Percentiles rank a stretch among this genome's conserved stretches.
Conservation (phyloP, 1,140 invertebrate species). For the Philotrypesis tridentata region DNA sequence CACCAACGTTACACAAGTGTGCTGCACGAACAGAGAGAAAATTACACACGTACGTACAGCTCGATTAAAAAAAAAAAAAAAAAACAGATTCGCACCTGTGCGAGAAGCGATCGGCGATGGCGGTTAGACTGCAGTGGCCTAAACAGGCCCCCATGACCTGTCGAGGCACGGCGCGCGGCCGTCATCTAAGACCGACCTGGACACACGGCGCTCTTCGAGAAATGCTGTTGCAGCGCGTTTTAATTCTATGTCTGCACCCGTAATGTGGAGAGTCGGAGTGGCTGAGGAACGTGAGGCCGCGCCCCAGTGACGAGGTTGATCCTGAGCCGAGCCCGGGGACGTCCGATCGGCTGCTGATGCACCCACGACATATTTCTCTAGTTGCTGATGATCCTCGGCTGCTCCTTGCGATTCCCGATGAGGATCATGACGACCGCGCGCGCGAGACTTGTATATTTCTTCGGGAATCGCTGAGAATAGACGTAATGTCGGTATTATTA, state of each 20-base stretch:
- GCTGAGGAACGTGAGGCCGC: not conserved
- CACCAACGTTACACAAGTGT: not conserved
- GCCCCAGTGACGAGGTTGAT: not conserved
- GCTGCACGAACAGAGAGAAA: too few relatives aligned
- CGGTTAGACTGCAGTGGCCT: slow-evolving; percentile 69
- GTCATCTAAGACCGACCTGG: slow-evolving; percentile 33
- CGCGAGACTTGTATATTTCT: not conserved
- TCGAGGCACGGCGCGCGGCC: slow-evolving; percentile 46
- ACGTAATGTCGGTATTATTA: not conserved
- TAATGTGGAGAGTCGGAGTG: not conserved
- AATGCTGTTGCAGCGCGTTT: not conserved
- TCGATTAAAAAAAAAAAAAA: not conserved
- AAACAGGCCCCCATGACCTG: slow-evolving; percentile 75
- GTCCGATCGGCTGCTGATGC: not conserved
- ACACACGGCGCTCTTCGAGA: not conserved
- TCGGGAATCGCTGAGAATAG: not conserved
- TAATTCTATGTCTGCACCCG: not conserved
- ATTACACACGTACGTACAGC: too few relatives aligned
- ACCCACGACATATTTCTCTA: not conserved
- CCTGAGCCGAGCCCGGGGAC: not conserved
- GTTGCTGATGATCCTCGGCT: not conserved
- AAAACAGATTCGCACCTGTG: slow-evolving; percentile 60
- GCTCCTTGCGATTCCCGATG: not conserved
- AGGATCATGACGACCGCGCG: not conserved
- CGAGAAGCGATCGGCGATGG: slow-evolving; percentile 61